These are phyloP conservation scores for Glomeris marginata DNA, from an alignment of 2,888 invertebrate species.

Conservation along the genomic window DNA sequence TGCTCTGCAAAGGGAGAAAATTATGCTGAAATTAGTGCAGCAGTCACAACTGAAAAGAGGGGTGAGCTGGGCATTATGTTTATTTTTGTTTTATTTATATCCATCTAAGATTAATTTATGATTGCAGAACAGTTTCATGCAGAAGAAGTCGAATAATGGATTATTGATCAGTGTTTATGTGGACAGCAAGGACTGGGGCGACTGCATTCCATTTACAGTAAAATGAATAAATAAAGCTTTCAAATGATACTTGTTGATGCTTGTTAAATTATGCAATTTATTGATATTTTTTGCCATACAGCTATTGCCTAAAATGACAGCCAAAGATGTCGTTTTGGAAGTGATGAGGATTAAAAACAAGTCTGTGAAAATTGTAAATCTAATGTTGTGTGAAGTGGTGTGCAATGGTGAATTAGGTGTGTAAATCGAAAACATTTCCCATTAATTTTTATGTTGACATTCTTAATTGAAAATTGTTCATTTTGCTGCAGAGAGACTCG, in stretches of 20 bases:
- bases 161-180: constrained; percentile 17
- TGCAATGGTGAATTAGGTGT: constrained; percentile 43
- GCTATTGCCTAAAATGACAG: constrained; percentile 62
- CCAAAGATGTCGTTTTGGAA: constrained; percentile 50
- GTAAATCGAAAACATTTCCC: constrained; percentile 1
- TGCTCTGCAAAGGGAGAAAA: no score
- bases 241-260: background rate
- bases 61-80: no score
- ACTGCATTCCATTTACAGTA: constrained; percentile 17
- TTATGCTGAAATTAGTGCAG: no score
- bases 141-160: no score
- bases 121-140: no score
- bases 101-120: no score
- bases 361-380: constrained; percentile 35
- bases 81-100: no score
- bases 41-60: no score
- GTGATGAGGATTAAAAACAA: constrained; percentile 24
- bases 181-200: constrained; percentile 15
- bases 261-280: no score
- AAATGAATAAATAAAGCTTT: background rate
- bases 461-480: background rate
- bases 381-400: constrained; percentile 66
- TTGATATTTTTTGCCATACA: constrained; percentile 29
- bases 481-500: constrained; percentile 45
- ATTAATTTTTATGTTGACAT: background rate